phyloP scores from a whole-genome alignment of 2,113 vertebrate genomes.

The Callipepla californica region DNA sequence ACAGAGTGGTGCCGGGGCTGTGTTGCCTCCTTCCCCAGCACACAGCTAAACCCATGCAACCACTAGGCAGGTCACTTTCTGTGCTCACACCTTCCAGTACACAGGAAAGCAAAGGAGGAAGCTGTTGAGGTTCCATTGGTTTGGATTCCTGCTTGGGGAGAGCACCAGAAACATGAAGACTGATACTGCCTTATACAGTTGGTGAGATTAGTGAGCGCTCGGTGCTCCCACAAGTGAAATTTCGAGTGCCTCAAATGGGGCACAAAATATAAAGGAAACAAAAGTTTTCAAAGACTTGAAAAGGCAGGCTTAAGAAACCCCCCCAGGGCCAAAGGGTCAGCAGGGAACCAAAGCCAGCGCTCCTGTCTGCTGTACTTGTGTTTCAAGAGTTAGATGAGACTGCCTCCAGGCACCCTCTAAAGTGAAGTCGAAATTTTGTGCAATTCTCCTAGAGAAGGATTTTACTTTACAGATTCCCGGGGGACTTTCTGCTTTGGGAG shows the following conservation, averaged over 20 bases:
- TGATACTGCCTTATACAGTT: accelerated
- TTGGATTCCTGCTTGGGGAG: accelerated
- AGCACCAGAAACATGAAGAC: not conserved
- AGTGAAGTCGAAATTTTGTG: not conserved
- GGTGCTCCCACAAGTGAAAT: not conserved
- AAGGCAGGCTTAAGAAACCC: not conserved
- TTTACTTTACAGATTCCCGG: not conserved
- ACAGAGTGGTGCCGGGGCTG: accelerated
- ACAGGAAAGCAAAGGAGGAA: not conserved
- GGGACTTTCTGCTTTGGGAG: not conserved
- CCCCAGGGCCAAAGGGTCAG: not conserved
- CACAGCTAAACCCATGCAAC: not conserved
- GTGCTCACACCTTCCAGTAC: too few relatives aligned
- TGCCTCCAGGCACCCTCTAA: not conserved
- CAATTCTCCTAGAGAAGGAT: not conserved
- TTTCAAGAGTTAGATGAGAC: not conserved
- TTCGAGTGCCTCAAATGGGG: accelerated
- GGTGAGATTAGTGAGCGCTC: accelerated
- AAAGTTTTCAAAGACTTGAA: not conserved
- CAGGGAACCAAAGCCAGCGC: accelerated
- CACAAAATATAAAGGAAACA: not conserved
- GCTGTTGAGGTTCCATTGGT: not conserved
- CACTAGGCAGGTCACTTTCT: accelerated
- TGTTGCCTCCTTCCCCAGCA: not conserved
- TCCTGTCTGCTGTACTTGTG: not conserved